Evolutionary conservation across 2,888 invertebrate genomes (phyloP), one percentile per base, ranked within the genome.

Genomic region (Lypha dubia): DNA sequence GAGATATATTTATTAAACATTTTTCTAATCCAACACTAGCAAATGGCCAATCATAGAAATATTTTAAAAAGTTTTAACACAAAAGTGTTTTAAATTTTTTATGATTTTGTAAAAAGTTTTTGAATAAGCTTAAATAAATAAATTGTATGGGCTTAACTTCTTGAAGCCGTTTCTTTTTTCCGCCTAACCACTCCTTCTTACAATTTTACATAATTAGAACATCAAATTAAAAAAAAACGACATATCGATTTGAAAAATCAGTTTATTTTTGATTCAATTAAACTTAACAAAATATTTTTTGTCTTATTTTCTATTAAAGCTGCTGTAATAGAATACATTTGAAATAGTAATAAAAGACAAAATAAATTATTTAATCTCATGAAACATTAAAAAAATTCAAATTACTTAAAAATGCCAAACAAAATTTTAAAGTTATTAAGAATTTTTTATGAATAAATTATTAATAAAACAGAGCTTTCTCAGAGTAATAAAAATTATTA

Each of bases 371-470:
- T 56, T 60, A 68, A 71, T 53, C n/a, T n/a, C 74, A 76, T 74
- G 44, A 70, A 9, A 77, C 73, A 68, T 77, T 44, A 6, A 62
- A 71, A 70, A 60, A 1, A 13, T 75, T 70, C 11, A 53, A 79
- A 71, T 67, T 44, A 51, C 13, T 11, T 38, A 82, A 60, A 74
- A 75, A 65, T 76, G 75, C 75, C 63, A 84, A 58, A 46, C 15
- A 1, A 77, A 24, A 71, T 24, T 73, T 28, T 75, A 85, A 70
- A 74, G 83, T 86, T 84, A 86, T 74, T 74, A 83, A 79, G 46
- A 83, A 85, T 75, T 85, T 86, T 86, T 85, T 87, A 86, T 87
- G 86, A 88, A 84, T 80, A 77, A 85, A 87, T 83, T 84, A 84
- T 83, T 85, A 74, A 83, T 35, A 86, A 73, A 82, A 80, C 80